Conservation (phyloP, 2,113 vertebrate genomes). For the Corythornis cristatus region DNA sequence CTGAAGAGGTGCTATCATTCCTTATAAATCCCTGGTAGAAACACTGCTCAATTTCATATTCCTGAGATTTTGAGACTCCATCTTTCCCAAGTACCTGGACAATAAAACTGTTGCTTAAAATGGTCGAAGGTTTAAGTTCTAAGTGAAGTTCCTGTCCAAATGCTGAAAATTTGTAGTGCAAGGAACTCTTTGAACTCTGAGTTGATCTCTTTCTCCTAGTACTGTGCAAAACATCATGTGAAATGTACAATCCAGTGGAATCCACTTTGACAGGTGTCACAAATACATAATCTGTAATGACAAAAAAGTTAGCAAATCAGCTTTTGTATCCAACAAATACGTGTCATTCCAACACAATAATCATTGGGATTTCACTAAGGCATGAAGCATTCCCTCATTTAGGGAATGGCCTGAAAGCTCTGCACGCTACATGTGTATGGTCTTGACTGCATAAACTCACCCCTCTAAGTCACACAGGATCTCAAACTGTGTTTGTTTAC, state of each 20-base stretch:
- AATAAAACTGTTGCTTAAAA: conserved; percentile 87
- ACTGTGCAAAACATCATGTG: conserved; percentile 84
- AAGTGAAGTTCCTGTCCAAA: conserved; percentile 93
- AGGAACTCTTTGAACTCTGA: conserved; percentile 67
- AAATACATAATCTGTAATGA: conserved; percentile 90
- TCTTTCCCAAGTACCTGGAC: conserved; percentile 86
- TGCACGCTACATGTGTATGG: background rate
- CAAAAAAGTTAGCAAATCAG: conserved; percentile 16
- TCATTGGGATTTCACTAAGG: background rate
- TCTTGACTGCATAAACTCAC: background rate
- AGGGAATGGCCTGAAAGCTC: background rate
- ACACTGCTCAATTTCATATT: conserved; percentile 79
- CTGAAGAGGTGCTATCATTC: conserved; percentile 86
- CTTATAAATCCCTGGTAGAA: conserved; percentile 97
- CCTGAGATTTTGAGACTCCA: conserved; percentile 77
- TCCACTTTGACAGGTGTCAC: conserved; percentile 92
- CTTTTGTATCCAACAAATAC: background rate
- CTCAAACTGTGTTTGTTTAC: conserved; percentile 45
- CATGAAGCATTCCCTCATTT: background rate
- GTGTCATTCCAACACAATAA: fast-evolving
- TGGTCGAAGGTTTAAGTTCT: conserved; percentile 85
- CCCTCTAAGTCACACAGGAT: background rate
- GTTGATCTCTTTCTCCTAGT: conserved; percentile 84
- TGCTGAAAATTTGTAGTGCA: conserved; percentile 92
- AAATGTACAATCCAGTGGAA: conserved; percentile 83